These are phyloP conservation scores for Hydractinia echinata DNA, from an alignment of 30 jellyfish, hydroid and myxozoan genomes.

Conservation along the genomic window DNA sequence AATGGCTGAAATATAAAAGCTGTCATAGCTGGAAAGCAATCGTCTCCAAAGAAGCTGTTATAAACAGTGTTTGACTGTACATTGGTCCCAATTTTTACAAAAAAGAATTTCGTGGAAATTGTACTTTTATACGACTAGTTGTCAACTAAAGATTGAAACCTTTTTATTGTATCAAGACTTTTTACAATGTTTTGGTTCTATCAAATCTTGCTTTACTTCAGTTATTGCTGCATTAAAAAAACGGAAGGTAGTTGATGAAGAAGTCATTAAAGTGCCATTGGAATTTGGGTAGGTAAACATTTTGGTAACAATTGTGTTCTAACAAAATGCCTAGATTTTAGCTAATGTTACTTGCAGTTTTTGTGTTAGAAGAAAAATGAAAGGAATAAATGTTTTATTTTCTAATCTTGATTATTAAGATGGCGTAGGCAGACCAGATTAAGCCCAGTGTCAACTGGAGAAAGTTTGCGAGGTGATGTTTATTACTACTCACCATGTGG, in stretches of 20 bases:
- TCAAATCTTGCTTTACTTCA: neutral
- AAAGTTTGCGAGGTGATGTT: constrained; percentile 96
- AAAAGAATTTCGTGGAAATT: too few relatives aligned
- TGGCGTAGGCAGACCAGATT: constrained; percentile 93
- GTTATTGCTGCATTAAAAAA: constrained; percentile 25
- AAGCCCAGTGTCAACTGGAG: constrained; percentile 71
- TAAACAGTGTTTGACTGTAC: too few relatives aligned
- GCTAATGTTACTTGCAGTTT: too few relatives aligned
- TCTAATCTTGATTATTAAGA: constrained; percentile 37
- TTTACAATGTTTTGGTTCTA: neutral
- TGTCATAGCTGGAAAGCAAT: too few relatives aligned
- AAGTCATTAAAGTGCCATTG: constrained; percentile 65
- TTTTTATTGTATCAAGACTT: neutral
- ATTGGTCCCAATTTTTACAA: too few relatives aligned
- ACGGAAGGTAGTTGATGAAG: constrained; percentile 76
- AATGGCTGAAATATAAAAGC: too few relatives aligned
- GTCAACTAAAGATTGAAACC: too few relatives aligned
- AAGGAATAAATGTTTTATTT: too few relatives aligned
- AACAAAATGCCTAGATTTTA: neutral
- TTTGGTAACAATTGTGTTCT: neutral
- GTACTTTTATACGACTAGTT: too few relatives aligned
- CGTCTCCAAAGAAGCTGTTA: too few relatives aligned
- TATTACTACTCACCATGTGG: constrained; percentile 94
- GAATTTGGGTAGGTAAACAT: constrained; percentile 55
- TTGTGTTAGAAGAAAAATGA: too few relatives aligned